These are phyloP conservation scores for Hypotaenidia philippensis DNA, from an alignment of 2,797 vertebrate species.

Conservation along the genomic window DNA sequence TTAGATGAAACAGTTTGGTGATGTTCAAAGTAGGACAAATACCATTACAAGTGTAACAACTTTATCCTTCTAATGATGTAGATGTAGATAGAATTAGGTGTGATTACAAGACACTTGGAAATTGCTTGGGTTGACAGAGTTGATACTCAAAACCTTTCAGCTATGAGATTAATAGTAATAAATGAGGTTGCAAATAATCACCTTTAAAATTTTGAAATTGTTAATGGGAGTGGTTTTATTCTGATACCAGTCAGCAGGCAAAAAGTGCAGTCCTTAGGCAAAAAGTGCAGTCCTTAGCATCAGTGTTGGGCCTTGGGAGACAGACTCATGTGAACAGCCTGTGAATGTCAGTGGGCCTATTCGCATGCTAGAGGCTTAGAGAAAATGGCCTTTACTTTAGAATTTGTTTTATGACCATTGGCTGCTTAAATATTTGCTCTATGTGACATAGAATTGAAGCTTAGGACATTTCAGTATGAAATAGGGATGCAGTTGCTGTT, in stretches of 20 bases:
- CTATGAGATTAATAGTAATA: neutral
- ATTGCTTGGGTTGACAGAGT: neutral
- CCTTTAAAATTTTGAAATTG: neutral
- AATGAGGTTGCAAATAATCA: neutral
- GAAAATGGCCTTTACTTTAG: neutral
- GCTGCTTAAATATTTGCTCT: neutral
- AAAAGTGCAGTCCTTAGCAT: neutral
- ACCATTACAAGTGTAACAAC: slow-evolving; percentile 54
- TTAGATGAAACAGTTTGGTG: slow-evolving; percentile 78
- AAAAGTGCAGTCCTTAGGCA: neutral
- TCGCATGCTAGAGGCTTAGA: neutral
- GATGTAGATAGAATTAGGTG: slow-evolving; percentile 56
- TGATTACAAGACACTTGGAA: slow-evolving; percentile 45
- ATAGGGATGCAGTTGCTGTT: neutral
- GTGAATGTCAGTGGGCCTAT: neutral
- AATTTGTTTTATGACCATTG: neutral
- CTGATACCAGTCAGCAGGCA: neutral
- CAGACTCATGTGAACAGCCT: neutral
- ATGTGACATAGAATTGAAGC: neutral
- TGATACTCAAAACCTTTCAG: slow-evolving; percentile 19
- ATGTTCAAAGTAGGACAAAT: slow-evolving; percentile 76
- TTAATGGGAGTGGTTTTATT: neutral
- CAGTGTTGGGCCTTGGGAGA: neutral
- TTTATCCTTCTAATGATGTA: slow-evolving; percentile 42
- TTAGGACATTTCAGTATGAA: neutral